Evolutionary conservation across 2,113 vertebrate species (phyloP).

Genomic region (Plotosus lineatus): DNA sequence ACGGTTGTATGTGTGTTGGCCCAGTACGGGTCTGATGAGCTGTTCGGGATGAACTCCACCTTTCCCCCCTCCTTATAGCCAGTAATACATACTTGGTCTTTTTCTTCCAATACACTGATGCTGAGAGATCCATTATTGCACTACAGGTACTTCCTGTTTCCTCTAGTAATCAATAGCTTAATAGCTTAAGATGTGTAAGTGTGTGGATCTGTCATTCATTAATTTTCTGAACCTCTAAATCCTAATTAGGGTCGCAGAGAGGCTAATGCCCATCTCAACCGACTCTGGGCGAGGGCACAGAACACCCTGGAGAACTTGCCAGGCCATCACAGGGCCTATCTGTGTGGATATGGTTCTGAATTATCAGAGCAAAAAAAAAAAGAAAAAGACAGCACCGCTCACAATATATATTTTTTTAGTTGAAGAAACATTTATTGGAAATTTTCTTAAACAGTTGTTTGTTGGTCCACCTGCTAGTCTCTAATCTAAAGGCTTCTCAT

Average conservation of each 20-base stretch:
- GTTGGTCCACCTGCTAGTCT: background rate
- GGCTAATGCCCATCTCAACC: no score
- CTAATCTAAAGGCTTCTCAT: background rate
- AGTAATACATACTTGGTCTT: background rate
- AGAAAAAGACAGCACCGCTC: background rate
- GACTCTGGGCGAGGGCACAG: no score
- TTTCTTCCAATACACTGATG: background rate
- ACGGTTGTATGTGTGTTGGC: no score
- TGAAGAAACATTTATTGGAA: background rate
- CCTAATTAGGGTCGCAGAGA: no score
- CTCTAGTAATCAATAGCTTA: background rate
- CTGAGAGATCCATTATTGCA: background rate
- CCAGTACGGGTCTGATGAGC: no score
- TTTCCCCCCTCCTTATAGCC: background rate
- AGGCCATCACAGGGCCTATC: no score
- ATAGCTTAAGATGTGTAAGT: background rate
- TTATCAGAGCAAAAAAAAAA: background rate
- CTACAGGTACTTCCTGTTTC: background rate
- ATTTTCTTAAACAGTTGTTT: background rate
- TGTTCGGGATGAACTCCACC: no score
- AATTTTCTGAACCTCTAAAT: no score
- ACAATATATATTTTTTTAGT: background rate
- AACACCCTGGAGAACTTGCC: no score
- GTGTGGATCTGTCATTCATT: background rate
- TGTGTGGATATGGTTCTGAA: background rate